Percentiles rank a stretch among this genome's conserved stretches.
phyloP scores from a whole-genome alignment of 1,140 invertebrate species.

The Polyergus mexicanus region DNA sequence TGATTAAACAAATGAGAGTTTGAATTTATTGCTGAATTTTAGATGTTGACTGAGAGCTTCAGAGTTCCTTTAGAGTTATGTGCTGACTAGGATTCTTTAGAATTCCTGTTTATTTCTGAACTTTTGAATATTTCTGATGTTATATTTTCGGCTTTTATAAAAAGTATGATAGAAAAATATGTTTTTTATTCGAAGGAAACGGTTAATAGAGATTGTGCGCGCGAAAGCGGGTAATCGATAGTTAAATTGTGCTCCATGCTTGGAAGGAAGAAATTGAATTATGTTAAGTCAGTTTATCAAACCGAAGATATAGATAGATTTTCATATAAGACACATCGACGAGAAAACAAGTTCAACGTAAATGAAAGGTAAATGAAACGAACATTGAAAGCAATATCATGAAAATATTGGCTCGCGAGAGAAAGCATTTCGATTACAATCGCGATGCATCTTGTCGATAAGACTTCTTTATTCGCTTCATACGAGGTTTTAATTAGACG shows the following conservation, averaged over 20 bases:
- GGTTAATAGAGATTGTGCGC: neutral
- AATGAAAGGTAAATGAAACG: neutral
- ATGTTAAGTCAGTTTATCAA: constrained; percentile 18
- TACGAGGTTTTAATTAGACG: constrained; percentile 51
- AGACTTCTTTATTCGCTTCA: neutral
- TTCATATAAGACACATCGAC: neutral
- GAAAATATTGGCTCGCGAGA: neutral
- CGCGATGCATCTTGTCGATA: neutral
- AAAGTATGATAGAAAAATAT: neutral
- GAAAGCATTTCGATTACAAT: neutral
- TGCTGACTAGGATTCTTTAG: neutral
- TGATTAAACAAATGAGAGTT: neutral
- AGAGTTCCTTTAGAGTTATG: neutral
- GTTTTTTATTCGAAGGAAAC: neutral
- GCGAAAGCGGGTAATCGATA: constrained; percentile 20
- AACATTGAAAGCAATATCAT: constrained; percentile 24
- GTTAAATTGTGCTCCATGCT: neutral
- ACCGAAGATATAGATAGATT: neutral
- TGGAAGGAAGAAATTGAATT: neutral
- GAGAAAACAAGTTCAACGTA: neutral
- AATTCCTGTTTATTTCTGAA: neutral
- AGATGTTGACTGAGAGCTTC: neutral
- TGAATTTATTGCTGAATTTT: neutral
- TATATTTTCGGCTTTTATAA: neutral
- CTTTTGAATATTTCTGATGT: neutral